phyloP scores from a whole-genome alignment of 2,113 vertebrate genomes.

The Zosterops japonicus region DNA sequence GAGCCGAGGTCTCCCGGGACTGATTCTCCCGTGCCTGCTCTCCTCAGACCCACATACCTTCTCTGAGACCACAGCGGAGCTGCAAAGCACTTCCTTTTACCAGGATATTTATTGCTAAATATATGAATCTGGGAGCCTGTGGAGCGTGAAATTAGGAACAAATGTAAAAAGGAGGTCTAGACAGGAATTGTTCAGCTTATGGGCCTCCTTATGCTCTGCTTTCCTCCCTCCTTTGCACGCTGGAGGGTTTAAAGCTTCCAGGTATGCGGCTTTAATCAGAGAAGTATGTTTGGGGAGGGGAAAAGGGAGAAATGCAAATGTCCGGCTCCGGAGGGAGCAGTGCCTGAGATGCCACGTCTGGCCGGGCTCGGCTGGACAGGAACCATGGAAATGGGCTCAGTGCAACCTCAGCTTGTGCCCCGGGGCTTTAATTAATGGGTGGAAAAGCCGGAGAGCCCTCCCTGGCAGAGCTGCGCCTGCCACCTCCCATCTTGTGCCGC shows the following conservation, averaged over 20 bases:
- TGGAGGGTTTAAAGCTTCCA: constrained; percentile 62
- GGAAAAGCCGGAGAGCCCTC: background rate
- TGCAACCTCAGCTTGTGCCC: background rate
- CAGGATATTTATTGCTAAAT: constrained; percentile 62
- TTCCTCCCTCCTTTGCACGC: background rate
- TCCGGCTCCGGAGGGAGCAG: background rate
- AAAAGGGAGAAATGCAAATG: background rate
- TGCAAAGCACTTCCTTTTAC: constrained; percentile 43
- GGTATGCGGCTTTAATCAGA: constrained; percentile 61
- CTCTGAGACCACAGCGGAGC: constrained; percentile 18
- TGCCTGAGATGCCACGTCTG: background rate
- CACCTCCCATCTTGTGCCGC: background rate
- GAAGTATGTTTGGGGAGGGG: background rate
- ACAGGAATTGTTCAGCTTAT: constrained; percentile 74
- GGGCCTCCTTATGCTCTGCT: constrained; percentile 30
- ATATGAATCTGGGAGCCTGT: constrained; percentile 67
- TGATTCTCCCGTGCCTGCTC: background rate
- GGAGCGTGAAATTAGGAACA: constrained; percentile 79
- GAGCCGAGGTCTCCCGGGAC: background rate
- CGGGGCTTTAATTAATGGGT: rapidly evolving
- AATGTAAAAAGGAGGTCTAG: constrained; percentile 78
- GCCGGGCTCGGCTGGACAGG: background rate
- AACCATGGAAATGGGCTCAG: background rate
- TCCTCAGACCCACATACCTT: background rate
- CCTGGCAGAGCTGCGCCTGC: background rate